Percentiles rank a stretch among this genome's conserved stretches.
phyloP scores from a whole-genome alignment of 1,140 invertebrate genomes.

The Whitmania pigra region DNA sequence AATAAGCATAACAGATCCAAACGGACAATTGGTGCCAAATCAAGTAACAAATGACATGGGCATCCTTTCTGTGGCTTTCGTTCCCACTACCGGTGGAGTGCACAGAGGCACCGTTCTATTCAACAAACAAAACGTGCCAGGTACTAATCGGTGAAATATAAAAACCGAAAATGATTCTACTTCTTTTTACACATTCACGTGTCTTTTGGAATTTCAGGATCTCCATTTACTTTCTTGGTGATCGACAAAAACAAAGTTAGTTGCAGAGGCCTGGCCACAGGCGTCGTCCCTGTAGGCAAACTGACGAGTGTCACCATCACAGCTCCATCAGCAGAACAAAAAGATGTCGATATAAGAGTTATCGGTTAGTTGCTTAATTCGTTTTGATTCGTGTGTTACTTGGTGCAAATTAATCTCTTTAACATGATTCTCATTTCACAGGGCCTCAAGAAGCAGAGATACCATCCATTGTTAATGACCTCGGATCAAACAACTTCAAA shows the following conservation, averaged over 20 bases:
- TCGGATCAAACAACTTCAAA: constrained; percentile 50
- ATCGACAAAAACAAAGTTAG: constrained; percentile 33
- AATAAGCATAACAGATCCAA: constrained; percentile 17
- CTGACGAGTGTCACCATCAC: constrained; percentile 72
- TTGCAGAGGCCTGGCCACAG: constrained; percentile 28
- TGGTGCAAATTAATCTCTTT: no score
- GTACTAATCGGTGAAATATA: constrained; percentile 35
- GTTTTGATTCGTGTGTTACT: no score
- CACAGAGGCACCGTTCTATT: constrained; percentile 80
- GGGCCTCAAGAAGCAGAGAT: neutral
- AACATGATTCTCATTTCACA: no score
- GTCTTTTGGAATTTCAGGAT: constrained; percentile 27
- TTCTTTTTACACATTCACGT: neutral
- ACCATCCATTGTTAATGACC: neutral
- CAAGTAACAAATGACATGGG: neutral
- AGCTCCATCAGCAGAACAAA: constrained; percentile 52
- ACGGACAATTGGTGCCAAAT: constrained; percentile 15
- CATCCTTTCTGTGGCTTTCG: constrained; percentile 31
- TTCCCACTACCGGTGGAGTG: constrained; percentile 31
- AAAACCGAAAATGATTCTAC: neutral
- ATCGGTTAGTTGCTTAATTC: constrained; percentile 30
- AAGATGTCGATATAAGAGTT: constrained; percentile 58
- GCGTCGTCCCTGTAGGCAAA: constrained; percentile 64
- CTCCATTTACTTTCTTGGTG: constrained; percentile 36
- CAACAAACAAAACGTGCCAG: constrained; percentile 79